Evolutionary conservation across 2,113 vertebrate genomes (phyloP).

Genomic region (Zapornia atra): DNA sequence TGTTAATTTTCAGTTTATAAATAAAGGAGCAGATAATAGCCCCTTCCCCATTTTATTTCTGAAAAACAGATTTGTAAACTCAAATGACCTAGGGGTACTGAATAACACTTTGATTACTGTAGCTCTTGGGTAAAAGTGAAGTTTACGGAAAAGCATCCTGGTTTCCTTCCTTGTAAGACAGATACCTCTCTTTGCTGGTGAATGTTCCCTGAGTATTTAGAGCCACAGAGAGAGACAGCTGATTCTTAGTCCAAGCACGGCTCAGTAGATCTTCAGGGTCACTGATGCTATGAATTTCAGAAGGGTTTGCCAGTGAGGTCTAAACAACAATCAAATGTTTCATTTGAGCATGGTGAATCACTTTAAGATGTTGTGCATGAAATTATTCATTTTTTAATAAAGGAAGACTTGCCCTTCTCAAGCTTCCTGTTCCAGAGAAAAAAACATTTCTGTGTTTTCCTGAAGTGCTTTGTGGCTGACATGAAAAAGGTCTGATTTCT

Average conservation of each 20-base stretch:
- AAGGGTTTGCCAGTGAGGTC: background rate
- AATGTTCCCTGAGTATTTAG: background rate
- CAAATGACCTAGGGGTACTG: background rate
- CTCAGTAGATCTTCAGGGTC: background rate
- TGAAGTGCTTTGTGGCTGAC: background rate
- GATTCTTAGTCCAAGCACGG: background rate
- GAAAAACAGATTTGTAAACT: background rate
- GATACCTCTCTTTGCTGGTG: background rate
- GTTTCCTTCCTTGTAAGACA: background rate
- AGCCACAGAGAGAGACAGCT: background rate
- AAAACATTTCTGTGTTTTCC: background rate
- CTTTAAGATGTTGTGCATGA: background rate
- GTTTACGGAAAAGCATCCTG: background rate
- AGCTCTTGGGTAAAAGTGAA: background rate
- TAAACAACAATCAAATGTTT: background rate
- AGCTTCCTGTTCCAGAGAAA: background rate
- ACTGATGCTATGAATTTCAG: background rate
- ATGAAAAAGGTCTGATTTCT: background rate
- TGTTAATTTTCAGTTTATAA: background rate
- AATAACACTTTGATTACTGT: background rate
- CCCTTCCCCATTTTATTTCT: rapidly evolving
- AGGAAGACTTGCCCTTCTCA: background rate
- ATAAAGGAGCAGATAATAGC: background rate
- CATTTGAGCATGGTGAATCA: background rate
- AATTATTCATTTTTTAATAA: background rate